A percentile compares a stretch with the other conserved stretches of the same genome.
Evolutionary conservation across 2,113 vertebrate genomes (phyloP).

Genomic region (Datnioides undecimradiatus): DNA sequence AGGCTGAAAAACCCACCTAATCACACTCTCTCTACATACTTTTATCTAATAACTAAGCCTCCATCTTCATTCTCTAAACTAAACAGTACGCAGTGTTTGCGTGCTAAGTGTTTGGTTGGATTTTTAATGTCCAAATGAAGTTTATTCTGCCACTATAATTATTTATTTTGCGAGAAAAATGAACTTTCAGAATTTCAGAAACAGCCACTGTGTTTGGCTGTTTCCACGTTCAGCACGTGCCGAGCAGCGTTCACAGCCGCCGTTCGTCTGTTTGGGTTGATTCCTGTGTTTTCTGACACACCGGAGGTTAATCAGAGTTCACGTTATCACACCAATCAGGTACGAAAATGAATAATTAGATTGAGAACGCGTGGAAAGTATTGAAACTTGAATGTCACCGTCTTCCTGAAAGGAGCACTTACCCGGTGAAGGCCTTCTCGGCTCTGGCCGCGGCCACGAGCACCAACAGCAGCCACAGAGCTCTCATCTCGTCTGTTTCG

Average conservation of each 20-base stretch:
- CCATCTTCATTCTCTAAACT: not conserved
- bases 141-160: not conserved
- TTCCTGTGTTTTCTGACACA: not conserved
- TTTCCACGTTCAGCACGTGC: not conserved
- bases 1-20: not conserved
- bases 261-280: not conserved
- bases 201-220: not conserved
- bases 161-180: not conserved
- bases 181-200: not conserved
- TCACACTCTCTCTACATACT: not conserved
- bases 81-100: not conserved
- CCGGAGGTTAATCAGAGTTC: not conserved
- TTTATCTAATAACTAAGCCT: not conserved
- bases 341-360: not conserved
- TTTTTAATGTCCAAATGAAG: not conserved
- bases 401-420: conserved; percentile 2
- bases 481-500: conserved; percentile 59
- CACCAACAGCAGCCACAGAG: conserved; percentile 60
- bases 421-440: conserved; percentile 74
- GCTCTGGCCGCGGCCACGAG: conserved; percentile 64
- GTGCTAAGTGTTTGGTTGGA: not conserved
- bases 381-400: not conserved
- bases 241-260: not conserved
- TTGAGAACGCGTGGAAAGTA: not conserved
- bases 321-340: not conserved